Base-by-base conservation (phyloP, 2,797 vertebrate genomes). In the Neomorphus geoffroyi region DNA sequence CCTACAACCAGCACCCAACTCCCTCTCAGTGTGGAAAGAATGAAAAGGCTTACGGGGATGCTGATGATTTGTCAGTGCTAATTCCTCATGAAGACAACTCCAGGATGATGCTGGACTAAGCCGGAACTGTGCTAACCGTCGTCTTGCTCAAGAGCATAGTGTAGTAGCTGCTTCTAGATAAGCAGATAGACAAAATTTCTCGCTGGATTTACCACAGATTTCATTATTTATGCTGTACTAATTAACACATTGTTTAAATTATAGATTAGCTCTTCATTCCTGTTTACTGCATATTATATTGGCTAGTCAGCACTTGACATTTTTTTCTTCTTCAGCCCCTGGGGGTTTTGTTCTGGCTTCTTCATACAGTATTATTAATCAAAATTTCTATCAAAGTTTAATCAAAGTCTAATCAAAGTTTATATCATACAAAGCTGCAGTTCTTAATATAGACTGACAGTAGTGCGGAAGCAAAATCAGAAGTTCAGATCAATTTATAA, bases 331-430 rank as follows among this genome's bases (percentile, higher is more conserved):
- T 54, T 90, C 46, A 81, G 32, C n/a, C 60, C 54, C 58, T 94
- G 51, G 46, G 33, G 65, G 39, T 21, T 30, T 95, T 81, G 54
- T 90, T 90, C 73, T 90, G 62, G 48, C 51, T 94, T 86, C 67
- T 93, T 64, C 26, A n/a, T 93, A 86, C 67, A 84, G 56, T 79
- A 28, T 43, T 81, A 56, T 81, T 86, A 94, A 92, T 93, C 93
- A 86, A 94, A 94, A 58, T 90, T 54, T 86, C 43, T 77, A 96
- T 93, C 88, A 92, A 93, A 95, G 57, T 90, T 96, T 94, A 90
- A 95, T 94, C 79, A 88, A 95, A 94, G 75, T 74, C 80, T 93
- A 90, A 86, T 86, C 83, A 90, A 90, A 94, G 60, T 74, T 92
- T 91, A 60, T 87, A 61, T 74, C 69, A 48, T 37, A 86, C 43